These are phyloP conservation scores for Leptarthrus brevirostris DNA, from an alignment of 2,888 invertebrate species.

Conservation along the genomic window DNA sequence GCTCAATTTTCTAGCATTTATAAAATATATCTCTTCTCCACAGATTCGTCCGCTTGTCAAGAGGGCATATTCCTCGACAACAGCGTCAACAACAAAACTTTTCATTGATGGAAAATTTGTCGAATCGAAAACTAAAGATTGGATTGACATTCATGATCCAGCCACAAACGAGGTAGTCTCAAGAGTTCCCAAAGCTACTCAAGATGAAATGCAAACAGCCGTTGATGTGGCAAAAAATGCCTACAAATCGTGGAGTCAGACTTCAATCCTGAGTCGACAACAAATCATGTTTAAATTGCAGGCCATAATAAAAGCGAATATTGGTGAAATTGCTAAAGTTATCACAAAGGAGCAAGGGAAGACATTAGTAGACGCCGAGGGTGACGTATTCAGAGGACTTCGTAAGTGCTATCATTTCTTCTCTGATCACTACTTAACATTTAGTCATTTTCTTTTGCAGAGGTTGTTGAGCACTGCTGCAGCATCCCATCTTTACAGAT, in stretches of 20 bases:
- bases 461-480: conserved; percentile 97
- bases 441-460: conserved; percentile 66
- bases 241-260: conserved; percentile 85
- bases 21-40: background rate
- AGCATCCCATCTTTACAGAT: conserved; percentile 91
- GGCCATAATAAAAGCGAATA: conserved; percentile 85
- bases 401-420: too few species aligned
- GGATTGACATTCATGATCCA: conserved; percentile 96
- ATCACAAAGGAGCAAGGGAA: conserved; percentile 98
- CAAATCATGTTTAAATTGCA: conserved; percentile 92
- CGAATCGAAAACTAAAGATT: conserved; percentile 92
- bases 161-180: conserved; percentile 88
- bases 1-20: background rate
- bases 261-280: conserved; percentile 91
- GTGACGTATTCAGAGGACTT: conserved; percentile 95
- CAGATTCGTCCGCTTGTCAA: conserved; percentile 53
- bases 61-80: conserved; percentile 70
- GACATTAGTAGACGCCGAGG: conserved; percentile 96
- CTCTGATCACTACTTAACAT: background rate
- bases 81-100: conserved; percentile 85
- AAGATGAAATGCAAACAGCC: conserved; percentile 88
- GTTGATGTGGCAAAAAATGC: conserved; percentile 87
- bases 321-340: conserved; percentile 88
- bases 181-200: conserved; percentile 90
- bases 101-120: conserved; percentile 95